A percentile compares a stretch with the other conserved stretches of the same genome.
These are phyloP conservation scores for Gallirallus australis DNA, from an alignment of 2,797 vertebrate genomes.

Conservation along the genomic window DNA sequence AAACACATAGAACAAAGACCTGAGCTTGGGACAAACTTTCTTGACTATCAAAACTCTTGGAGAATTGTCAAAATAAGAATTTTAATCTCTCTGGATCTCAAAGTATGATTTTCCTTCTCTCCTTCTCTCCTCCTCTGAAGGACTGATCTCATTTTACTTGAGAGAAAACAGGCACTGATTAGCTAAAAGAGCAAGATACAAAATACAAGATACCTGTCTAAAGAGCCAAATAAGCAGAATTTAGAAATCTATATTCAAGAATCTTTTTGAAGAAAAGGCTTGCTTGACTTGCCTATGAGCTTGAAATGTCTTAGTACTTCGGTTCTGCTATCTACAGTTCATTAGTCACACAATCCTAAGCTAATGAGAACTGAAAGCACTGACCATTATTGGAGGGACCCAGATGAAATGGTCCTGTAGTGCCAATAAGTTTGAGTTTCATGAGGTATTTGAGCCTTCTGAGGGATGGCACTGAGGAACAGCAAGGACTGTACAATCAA, in stretches of 20 bases:
- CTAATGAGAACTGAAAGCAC: background rate
- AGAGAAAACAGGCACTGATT: background rate
- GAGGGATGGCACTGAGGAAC: background rate
- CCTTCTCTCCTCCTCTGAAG: background rate
- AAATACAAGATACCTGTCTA: background rate
- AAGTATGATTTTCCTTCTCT: background rate
- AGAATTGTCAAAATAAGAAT: background rate
- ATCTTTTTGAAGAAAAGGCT: background rate
- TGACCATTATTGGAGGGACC: background rate
- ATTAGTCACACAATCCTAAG: background rate
- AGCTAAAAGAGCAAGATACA: background rate
- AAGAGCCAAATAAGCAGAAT: background rate
- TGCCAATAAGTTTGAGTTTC: background rate
- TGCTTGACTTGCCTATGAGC: background rate
- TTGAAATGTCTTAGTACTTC: background rate
- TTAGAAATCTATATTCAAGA: background rate
- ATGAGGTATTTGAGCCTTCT: background rate
- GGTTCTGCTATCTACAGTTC: background rate
- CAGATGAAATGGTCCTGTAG: background rate
- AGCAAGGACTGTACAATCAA: background rate
- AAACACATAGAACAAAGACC: rapidly evolving
- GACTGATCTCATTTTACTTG: background rate
- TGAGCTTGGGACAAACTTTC: background rate
- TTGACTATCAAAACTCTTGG: background rate
- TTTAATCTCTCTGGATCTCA: background rate